Conservation (phyloP, 2,888 invertebrate species). For the Melipona beecheii region DNA sequence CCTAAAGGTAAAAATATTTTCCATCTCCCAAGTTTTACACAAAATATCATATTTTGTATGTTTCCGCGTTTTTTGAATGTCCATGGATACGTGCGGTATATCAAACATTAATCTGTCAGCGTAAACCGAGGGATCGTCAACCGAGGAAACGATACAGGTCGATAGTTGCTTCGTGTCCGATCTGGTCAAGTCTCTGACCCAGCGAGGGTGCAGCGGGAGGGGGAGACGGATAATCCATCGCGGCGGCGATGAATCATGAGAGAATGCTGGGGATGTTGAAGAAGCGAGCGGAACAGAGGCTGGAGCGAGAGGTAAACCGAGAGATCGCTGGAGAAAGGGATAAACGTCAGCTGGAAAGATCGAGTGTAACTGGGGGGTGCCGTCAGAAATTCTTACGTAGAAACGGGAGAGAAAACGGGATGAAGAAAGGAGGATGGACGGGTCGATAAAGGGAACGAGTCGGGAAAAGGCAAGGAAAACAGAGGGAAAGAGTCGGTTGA, state of each 20-base stretch:
- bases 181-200: conserved; percentile 44
- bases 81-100: too few relatives aligned
- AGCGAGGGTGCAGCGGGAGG: conserved; percentile 68
- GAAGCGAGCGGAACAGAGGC: conserved; percentile 83
- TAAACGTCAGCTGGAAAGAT: conserved; percentile 56
- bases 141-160: conserved; percentile 33
- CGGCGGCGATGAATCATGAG: conserved; percentile 83
- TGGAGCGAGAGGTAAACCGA: conserved; percentile 84
- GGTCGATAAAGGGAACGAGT: conserved; percentile 38
- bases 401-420: not conserved
- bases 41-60: not conserved
- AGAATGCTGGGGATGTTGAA: conserved; percentile 76
- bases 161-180: conserved; percentile 48
- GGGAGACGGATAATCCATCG: conserved; percentile 84
- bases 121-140: conserved; percentile 7
- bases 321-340: conserved; percentile 78
- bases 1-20: not conserved
- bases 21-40: not conserved
- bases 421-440: conserved; percentile 45
- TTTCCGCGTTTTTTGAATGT: not conserved
- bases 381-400: conserved; percentile 43
- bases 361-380: conserved; percentile 58
- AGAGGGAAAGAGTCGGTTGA: conserved; percentile 4
- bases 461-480: conserved; percentile 13
- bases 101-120: not conserved